Base-by-base conservation (phyloP, 1,140 invertebrate genomes). In the Copidosoma floridanum region DNA sequence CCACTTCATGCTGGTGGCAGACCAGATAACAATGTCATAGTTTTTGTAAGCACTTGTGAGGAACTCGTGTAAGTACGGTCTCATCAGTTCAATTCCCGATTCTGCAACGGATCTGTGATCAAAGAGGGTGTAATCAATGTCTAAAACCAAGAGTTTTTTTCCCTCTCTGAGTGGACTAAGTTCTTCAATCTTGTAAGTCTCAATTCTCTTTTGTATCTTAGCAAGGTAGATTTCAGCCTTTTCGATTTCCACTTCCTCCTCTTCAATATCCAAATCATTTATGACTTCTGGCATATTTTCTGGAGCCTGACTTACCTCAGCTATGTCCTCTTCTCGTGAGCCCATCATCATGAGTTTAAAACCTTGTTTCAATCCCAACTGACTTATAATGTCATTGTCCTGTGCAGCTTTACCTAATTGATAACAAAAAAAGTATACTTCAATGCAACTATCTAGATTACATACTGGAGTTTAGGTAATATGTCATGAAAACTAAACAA, bases 301-400 rank as follows among this genome's bases (percentile, higher is more conserved):
- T 0, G 93, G 92, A 52, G 88, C 86, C 57, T 85, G 86, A 69
- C 87, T 87, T 0, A 88, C 90, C 72, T 89, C 88, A 50, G 88
- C 87, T 65, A 98, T 95, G 48, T 92, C 93, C 70, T 94, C 90
- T 75, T 98, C 96, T 21, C 92, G 81, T 0, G 94, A 97, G 0
- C 95, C 96, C 85, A 98, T 95, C 88, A 98, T 92, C 93, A 98
- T 97, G 14, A 98, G 85, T 79, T 97, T 96, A 57, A 92, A 90
- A 29, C 91, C 91, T n/a, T 88, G 85, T 74, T 94, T 95, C 4
- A 96, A 75, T 63, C 89, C 89, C 40, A 95, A 72, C 21, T 85
- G 78, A 12, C 83, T 82, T 18, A 96, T 77, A 44, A 83, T 83
- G 63, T 87, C 85, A 61, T 87, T 86, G 77, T 95, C 91, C 55